Evolutionary conservation across 2,888 invertebrate species (phyloP), one percentile per base, ranked within the genome.

Genomic region (Latrodectus elegans): DNA sequence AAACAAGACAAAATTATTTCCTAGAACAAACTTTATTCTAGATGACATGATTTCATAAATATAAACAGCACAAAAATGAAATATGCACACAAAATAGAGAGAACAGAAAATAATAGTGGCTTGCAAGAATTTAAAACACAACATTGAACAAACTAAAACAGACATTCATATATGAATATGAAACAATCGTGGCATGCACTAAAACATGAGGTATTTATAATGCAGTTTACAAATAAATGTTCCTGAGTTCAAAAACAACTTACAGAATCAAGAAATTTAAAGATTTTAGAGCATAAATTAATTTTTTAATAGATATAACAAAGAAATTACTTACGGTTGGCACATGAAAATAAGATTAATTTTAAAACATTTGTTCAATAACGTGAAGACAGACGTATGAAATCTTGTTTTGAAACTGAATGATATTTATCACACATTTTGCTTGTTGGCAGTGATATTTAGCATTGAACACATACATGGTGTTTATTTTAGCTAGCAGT

Each of bases 391-490:
- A 82, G 72, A 64, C 51, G 75, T 81, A 80, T 26, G 81, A 87
- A 87, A 81, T 81, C 76, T 80, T 65, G 71, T 60, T 74, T 67
- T 79, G 51, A 72, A 60, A 79, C 71, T 17, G n/a, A 68, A 10
- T 80, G 53, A 52, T 70, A 86, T 64, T 86, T 86, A 87, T 87
- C 87, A 87, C 87, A 87, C 76, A 73, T 87, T 82, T 85, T 78
- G 77, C 72, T 87, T 82, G 72, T 78, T 87, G 87, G 87, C 87
- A 87, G 87, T 87, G 87, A 52, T 81, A 77, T 76, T 76, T 86
- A 87, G 87, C 78, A 82, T 73, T 87, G 82, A 87, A 87, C 87
- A 87, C 81, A 76, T 71, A 84, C 68, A 74, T 82, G 82, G 87
- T 87, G 81, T 75, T 73, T 65, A 67, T 72, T 73, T 77, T 73